These are phyloP conservation scores for Istiophorus platypterus DNA, from an alignment of 2,113 vertebrate genomes.

Conservation along the genomic window DNA sequence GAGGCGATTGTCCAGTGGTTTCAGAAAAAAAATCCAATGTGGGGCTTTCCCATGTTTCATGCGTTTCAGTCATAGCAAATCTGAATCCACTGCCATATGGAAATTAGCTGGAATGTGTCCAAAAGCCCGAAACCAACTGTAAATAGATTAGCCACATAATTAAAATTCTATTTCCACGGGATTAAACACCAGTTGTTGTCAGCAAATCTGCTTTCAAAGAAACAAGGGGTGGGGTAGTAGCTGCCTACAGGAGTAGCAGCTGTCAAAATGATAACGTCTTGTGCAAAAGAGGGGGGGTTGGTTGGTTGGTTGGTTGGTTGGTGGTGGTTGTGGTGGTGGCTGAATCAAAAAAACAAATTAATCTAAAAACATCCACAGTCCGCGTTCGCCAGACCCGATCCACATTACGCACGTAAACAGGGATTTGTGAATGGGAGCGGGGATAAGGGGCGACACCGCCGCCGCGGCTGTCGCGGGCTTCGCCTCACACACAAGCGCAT, in stretches of 20 bases:
- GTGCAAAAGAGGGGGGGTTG: constrained; percentile 11
- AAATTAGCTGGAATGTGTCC: constrained; percentile 61
- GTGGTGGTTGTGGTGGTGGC: too few relatives aligned
- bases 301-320: too few relatives aligned
- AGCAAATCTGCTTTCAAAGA: constrained; percentile 69
- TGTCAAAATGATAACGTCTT: constrained; percentile 68
- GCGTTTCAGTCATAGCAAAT: constrained; percentile 42
- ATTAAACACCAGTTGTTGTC: constrained; percentile 72
- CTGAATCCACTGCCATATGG: constrained; percentile 39
- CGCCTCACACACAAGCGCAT: constrained; percentile 53
- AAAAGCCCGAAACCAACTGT: constrained; percentile 44
- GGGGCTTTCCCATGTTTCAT: constrained; percentile 34
- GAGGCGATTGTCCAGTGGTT: constrained; percentile 12
- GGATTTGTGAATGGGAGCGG: constrained; percentile 65
- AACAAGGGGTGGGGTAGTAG: constrained; percentile 75
- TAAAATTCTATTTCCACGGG: constrained; percentile 67
- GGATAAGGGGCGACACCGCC: constrained; percentile 31
- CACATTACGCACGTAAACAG: constrained; percentile 33
- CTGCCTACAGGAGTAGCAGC: constrained; percentile 72
- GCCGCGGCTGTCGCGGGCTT: constrained; percentile 25
- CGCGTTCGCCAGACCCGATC: constrained; percentile 15
- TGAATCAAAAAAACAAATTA: background rate
- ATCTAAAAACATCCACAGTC: background rate
- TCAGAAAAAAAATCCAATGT: constrained; percentile 35
- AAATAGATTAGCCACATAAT: constrained; percentile 71